Evolutionary conservation across 2,888 invertebrate species (phyloP).

Genomic region (Lottia gigantea): DNA sequence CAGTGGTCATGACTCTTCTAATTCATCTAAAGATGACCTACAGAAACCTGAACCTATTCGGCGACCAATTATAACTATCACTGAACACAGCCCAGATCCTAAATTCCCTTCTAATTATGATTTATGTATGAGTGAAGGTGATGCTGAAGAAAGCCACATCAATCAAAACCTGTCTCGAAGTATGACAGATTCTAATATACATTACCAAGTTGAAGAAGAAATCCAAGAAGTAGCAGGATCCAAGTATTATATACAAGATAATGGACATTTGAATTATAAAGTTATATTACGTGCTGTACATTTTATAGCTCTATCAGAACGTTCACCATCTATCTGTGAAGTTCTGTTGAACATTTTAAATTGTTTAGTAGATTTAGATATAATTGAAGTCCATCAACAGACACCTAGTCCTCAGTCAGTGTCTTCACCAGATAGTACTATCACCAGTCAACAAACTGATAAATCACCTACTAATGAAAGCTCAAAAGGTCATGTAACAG

Average conservation of each 20-base stretch:
- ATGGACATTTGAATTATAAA: conserved; percentile 92
- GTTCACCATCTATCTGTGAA: conserved; percentile 89
- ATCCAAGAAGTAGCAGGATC: conserved; percentile 79
- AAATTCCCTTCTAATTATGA: conserved; percentile 28
- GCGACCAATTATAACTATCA: conserved; percentile 93
- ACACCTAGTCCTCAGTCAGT: conserved; percentile 20
- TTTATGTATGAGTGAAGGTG: conserved; percentile 74
- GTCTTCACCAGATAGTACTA: conserved; percentile 23
- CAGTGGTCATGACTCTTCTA: conserved; percentile 53
- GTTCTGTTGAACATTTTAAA: conserved; percentile 92
- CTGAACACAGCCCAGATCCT: conserved; percentile 90
- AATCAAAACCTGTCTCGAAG: conserved; percentile 68
- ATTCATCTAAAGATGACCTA: conserved; percentile 45
- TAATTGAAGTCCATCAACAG: conserved; percentile 66
- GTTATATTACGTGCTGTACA: conserved; percentile 82
- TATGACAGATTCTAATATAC: conserved; percentile 65
- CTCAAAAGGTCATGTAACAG: conserved; percentile 64
- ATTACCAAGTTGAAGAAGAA: conserved; percentile 55
- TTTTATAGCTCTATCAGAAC: conserved; percentile 86
- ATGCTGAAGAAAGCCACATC: conserved; percentile 73
- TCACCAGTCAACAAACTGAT: not conserved
- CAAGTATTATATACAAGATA: conserved; percentile 90
- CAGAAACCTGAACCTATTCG: conserved; percentile 31
- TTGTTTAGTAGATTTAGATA: conserved; percentile 88
- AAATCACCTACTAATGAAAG: conserved; percentile 21